phyloP scores from a whole-genome alignment of 2,888 invertebrate species.

The Ganaspis brasiliensis region DNA sequence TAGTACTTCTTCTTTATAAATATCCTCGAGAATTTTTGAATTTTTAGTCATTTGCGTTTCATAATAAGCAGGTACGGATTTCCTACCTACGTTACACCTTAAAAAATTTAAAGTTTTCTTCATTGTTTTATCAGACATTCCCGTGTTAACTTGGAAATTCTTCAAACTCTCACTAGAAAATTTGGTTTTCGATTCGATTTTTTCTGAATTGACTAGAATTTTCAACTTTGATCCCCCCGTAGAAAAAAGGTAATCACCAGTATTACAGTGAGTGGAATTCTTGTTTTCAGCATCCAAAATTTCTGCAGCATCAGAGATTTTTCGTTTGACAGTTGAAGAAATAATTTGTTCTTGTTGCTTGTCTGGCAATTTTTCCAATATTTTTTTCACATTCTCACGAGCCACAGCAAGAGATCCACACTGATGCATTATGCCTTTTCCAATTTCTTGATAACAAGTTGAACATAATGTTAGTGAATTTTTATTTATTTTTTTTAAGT shows the following conservation, averaged over 20 bases:
- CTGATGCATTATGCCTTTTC: background rate
- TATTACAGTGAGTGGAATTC: too few relatives aligned
- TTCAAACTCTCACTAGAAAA: background rate
- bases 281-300: too few relatives aligned
- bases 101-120: slow-evolving; percentile 1
- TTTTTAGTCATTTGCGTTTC: slow-evolving; percentile 18
- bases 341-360: too few relatives aligned
- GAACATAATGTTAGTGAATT: slow-evolving; percentile 5
- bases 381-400: background rate
- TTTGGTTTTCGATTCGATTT: background rate
- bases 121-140: background rate
- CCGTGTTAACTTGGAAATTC: slow-evolving; percentile 11
- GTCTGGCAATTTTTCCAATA: too few relatives aligned
- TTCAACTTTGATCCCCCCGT: too few relatives aligned
- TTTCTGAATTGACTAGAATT: background rate
- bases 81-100: slow-evolving; percentile 19
- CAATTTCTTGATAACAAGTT: slow-evolving; percentile 7
- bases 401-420: background rate
- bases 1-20: slow-evolving; percentile 12
- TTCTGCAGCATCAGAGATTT: too few relatives aligned
- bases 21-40: slow-evolving; percentile 16
- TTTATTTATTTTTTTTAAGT: background rate
- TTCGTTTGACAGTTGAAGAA: too few relatives aligned
- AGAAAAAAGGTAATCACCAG: too few relatives aligned
- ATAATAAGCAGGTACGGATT: slow-evolving; percentile 31